A percentile compares a stretch with the other conserved stretches of the same genome.
Conservation (phyloP, 37 sponge, comb jelly and placozoan species). For the Hexactinellida sp. region DNA sequence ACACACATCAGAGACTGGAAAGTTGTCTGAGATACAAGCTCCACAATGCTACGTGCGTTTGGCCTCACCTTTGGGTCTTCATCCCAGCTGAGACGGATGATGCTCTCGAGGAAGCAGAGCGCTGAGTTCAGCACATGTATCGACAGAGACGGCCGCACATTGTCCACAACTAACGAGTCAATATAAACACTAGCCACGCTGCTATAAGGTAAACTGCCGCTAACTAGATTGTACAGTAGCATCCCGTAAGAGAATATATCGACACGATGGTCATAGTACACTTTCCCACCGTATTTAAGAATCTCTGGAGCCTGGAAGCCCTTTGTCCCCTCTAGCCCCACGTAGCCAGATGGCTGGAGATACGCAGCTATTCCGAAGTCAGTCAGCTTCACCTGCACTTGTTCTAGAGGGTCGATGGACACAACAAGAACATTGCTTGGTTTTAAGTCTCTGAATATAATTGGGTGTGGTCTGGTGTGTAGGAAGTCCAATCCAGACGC, state of each 20-base stretch:
- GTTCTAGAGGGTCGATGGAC: constrained; percentile 57
- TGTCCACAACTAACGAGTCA: constrained; percentile 30
- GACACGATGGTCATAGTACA: constrained; percentile 54
- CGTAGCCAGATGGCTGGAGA: constrained; percentile 43
- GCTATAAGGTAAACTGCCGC: constrained; percentile 51
- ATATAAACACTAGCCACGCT: constrained; percentile 33
- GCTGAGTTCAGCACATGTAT: constrained; percentile 30
- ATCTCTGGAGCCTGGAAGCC: constrained; percentile 88
- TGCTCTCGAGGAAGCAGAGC: constrained; percentile 38
- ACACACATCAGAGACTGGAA: constrained; percentile 25
- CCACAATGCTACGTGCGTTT: constrained; percentile 12
- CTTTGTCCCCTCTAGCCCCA: constrained; percentile 56
- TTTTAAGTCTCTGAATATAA: constrained; percentile 79
- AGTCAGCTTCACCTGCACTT: constrained; percentile 66
- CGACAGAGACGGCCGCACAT: constrained; percentile 42
- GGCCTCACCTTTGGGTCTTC: constrained; percentile 50
- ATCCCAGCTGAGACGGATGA: constrained; percentile 72
- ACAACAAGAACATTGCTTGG: constrained; percentile 76
- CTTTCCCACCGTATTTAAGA: constrained; percentile 44
- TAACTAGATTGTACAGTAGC: constrained; percentile 72
- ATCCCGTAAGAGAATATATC: constrained; percentile 78
- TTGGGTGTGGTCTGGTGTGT: constrained; percentile 34
- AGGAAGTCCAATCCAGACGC: constrained; percentile 65
- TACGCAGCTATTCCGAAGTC: constrained; percentile 68
- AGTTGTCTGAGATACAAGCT: not conserved